These are phyloP conservation scores for Dryobates pubescens DNA, from an alignment of 2,797 vertebrate genomes.

Conservation along the genomic window DNA sequence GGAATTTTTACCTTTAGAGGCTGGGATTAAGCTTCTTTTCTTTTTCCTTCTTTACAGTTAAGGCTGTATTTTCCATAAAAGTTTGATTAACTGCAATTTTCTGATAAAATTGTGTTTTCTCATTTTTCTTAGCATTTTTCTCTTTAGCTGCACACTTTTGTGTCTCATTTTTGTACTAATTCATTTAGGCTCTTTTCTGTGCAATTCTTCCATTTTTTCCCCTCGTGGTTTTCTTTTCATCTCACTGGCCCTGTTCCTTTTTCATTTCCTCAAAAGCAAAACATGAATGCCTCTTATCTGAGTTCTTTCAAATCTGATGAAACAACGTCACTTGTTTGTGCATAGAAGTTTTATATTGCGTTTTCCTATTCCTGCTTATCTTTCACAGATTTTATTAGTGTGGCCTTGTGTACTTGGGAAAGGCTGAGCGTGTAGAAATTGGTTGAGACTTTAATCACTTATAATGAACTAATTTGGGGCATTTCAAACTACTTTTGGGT, in stretches of 20 bases:
- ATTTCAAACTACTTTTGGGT: constrained; percentile 12
- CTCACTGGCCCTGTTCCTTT: constrained; percentile 3
- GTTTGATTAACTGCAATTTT: not conserved
- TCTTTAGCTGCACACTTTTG: not conserved
- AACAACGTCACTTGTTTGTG: not conserved
- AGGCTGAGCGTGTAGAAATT: not conserved
- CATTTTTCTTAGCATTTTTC: not conserved
- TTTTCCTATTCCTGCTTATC: constrained; percentile 14
- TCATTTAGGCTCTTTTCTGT: not conserved
- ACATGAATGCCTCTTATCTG: constrained; percentile 38
- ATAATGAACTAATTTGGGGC: not conserved
- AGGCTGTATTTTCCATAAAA: not conserved
- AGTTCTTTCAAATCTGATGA: constrained; percentile 38
- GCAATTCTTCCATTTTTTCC: not conserved
- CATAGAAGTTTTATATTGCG: constrained; percentile 35
- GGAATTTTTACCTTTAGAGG: not conserved
- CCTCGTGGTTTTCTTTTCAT: constrained; percentile 8
- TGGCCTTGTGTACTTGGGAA: not conserved
- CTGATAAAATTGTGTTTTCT: not conserved
- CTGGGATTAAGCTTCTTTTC: not conserved
- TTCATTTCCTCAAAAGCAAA: constrained; percentile 60
- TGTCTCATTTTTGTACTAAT: not conserved
- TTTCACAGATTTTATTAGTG: constrained; percentile 23
- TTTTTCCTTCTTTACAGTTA: not conserved
- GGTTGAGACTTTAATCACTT: not conserved